Evolutionary conservation across 2,797 vertebrate genomes (phyloP).

Genomic region (Cygnus olor): DNA sequence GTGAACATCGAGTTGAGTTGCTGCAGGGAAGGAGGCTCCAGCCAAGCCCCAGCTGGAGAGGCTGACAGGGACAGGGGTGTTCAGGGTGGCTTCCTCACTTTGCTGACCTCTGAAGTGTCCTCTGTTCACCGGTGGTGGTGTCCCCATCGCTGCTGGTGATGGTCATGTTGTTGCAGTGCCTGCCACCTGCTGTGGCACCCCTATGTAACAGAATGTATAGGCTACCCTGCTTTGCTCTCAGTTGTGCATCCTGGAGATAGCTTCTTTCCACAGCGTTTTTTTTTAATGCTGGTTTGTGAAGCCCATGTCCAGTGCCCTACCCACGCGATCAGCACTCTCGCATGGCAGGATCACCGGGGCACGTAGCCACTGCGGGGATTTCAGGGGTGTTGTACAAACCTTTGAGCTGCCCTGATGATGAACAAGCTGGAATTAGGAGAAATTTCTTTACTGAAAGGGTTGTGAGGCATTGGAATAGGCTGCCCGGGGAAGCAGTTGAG

Average conservation of each 20-base stretch:
- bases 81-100: background rate
- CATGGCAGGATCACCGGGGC: background rate
- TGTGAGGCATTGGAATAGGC: too few species aligned
- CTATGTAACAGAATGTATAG: background rate
- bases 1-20: too few species aligned
- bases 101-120: background rate
- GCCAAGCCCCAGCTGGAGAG: background rate
- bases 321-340: background rate
- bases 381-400: background rate
- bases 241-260: background rate
- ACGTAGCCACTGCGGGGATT: background rate
- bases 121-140: too few species aligned
- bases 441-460: too few species aligned
- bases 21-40: background rate
- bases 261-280: background rate
- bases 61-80: background rate
- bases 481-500: too few species aligned
- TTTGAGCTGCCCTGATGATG: background rate
- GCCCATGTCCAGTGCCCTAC: too few species aligned
- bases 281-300: background rate
- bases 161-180: background rate
- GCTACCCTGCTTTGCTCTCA: background rate
- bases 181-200: background rate
- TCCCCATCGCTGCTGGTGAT: fast-evolving
- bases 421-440: too few species aligned